Conservation (phyloP, 64 coral and sea anemone genomes). For the Acropora yongei region DNA sequence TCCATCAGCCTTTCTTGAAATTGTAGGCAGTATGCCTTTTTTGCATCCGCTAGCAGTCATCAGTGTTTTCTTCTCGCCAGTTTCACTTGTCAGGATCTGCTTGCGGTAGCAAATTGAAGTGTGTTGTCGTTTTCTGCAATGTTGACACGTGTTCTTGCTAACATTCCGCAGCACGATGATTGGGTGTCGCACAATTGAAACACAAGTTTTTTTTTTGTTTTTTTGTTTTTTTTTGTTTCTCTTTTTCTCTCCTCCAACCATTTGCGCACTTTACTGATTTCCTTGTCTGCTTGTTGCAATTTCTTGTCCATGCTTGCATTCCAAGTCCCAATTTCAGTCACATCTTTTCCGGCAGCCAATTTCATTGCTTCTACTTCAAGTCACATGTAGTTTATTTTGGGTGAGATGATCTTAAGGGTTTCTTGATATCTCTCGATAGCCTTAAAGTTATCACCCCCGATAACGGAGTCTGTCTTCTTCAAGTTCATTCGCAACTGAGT, state of each 20-base stretch:
- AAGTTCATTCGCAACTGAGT: background rate
- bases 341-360: background rate
- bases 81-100: too few relatives aligned
- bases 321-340: constrained; percentile 19
- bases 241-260: too few relatives aligned
- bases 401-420: background rate
- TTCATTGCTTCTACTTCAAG: background rate
- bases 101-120: too few relatives aligned
- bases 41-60: too few relatives aligned
- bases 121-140: constrained; percentile 12
- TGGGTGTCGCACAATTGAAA: background rate
- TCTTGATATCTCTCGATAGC: background rate
- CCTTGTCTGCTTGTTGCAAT: too few relatives aligned
- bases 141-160: constrained; percentile 4
- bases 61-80: too few relatives aligned
- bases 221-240: too few relatives aligned
- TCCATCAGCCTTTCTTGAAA: too few relatives aligned
- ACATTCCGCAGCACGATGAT: constrained; percentile 1
- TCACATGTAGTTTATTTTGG: background rate
- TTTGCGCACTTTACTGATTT: too few relatives aligned
- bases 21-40: too few relatives aligned
- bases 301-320: constrained; percentile 1
- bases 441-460: background rate
- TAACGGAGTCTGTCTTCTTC: background rate
- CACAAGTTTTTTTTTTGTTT: too few relatives aligned